A percentile compares a stretch with the other conserved stretches of the same genome.
Conservation (phyloP, 37 sponge, comb jelly and placozoan genomes). For the Halichondria panicea region DNA sequence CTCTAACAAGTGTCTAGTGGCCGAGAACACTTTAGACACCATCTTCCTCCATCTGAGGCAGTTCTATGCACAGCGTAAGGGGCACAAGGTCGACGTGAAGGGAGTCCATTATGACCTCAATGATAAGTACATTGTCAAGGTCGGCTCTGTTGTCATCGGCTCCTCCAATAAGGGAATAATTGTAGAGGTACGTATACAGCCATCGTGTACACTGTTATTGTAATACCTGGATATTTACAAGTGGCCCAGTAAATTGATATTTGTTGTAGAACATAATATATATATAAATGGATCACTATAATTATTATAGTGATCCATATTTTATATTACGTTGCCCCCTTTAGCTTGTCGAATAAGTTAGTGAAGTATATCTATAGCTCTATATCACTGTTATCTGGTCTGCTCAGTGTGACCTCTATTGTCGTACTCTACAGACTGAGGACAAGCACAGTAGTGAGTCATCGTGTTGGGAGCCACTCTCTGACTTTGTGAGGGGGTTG, state of each 20-base stretch:
- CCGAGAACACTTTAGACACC: constrained; percentile 57
- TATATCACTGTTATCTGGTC: no score
- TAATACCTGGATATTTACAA: neutral
- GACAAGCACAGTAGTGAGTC: constrained; percentile 29
- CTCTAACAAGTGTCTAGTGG: constrained; percentile 58
- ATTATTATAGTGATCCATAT: no score
- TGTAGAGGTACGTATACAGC: constrained; percentile 52
- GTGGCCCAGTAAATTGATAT: neutral
- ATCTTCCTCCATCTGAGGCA: constrained; percentile 62
- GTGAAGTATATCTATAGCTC: no score
- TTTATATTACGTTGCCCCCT: no score
- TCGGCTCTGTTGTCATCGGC: constrained; percentile 57
- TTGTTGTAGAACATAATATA: neutral
- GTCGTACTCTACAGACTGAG: constrained; percentile 51
- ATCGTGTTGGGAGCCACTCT: constrained; percentile 49
- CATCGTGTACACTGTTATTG: no score
- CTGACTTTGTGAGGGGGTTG: constrained; percentile 35
- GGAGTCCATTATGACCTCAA: constrained; percentile 40
- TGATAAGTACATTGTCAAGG: constrained; percentile 50
- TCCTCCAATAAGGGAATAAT: constrained; percentile 52
- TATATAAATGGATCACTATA: no score
- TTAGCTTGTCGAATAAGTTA: no score
- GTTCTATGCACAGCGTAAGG: constrained; percentile 52
- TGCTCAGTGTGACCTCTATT: no score
- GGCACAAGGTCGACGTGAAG: constrained; percentile 63